Evolutionary conservation across 2,888 invertebrate genomes (phyloP), one percentile per base, ranked within the genome.

Genomic region (Scaptomyza flava): DNA sequence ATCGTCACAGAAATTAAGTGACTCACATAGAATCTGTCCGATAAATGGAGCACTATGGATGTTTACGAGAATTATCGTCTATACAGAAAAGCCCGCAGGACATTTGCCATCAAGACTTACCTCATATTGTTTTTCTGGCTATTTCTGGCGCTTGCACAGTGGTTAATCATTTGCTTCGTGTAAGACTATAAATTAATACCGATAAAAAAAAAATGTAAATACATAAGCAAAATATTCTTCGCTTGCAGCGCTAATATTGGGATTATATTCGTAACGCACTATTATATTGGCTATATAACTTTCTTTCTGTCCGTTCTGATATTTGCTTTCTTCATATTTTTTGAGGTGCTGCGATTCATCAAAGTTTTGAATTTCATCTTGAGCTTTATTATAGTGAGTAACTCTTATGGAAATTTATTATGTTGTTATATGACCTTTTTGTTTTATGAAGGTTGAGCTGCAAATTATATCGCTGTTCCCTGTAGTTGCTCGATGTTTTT

Each of bases 401-500:
- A 8, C 1, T 1, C 23, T 3, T 12, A 5, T 0, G 1, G 4
- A 7, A 11, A 2, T 23, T 6, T 30, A 7, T n/a, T 7, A 1
- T 17, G n/a, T 20, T 14, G 8, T 3, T 1, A 20, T 5, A 6
- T 17, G 6, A 12, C 0, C 1, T 14, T 6, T 14, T 12, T 5
- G 6, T 1, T n/a, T 41, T 17, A 3, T 1, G 2, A 11, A 81
- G 81, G 77, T 68, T 7, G 72, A 84, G 38, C 64, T 84, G 30
- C 85, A 84, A 54, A 67, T 84, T 23, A 38, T 84, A 14, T 60
- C 85, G 3, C n/a, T 65, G 3, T 75, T 70, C 20, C 31, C 58
- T 2, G 30, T 79, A 9, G 45, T 59, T 5, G 59, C 23, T 4
- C 12, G 31, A 0, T 51, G 42, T 12, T 52, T 53, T 42, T 69